These are phyloP conservation scores for Pollenia amentaria DNA, from an alignment of 2,888 invertebrate species.

Conservation along the genomic window DNA sequence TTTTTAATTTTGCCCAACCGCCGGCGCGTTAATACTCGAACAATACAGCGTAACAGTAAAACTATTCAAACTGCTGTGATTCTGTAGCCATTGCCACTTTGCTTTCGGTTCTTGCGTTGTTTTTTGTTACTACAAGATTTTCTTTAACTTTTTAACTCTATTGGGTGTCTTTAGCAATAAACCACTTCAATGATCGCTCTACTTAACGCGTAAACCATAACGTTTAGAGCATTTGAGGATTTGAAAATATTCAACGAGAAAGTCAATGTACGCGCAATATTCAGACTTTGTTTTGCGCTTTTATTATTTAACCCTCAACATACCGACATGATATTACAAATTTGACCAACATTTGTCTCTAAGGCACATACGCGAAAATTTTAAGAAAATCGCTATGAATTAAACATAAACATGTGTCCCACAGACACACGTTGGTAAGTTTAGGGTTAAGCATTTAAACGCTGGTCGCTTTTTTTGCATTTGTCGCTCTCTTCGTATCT, in stretches of 20 bases:
- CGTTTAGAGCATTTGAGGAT: slow-evolving; percentile 52
- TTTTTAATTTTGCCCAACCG: slow-evolving; percentile 19
- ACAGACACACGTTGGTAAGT: too few species aligned
- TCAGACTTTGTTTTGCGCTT: slow-evolving; percentile 36
- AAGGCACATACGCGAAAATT: too few species aligned
- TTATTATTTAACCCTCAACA: too few species aligned
- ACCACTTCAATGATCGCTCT: slow-evolving; percentile 69
- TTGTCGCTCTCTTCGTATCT: slow-evolving; percentile 56
- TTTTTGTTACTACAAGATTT: slow-evolving; percentile 22
- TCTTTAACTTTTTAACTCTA: slow-evolving; percentile 57
- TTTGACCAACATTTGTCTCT: too few species aligned
- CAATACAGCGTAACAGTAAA: slow-evolving; percentile 43
- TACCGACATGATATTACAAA: too few species aligned
- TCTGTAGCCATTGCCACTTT: slow-evolving; percentile 52
- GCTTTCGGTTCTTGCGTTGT: slow-evolving; percentile 31
- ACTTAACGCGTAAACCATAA: slow-evolving; percentile 72
- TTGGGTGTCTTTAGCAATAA: slow-evolving; percentile 66
- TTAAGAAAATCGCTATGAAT: too few species aligned
- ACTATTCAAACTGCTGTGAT: slow-evolving; percentile 56
- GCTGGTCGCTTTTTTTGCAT: slow-evolving; percentile 9
- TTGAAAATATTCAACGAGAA: slow-evolving; percentile 53
- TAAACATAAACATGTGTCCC: too few species aligned
- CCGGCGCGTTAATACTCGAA: slow-evolving; percentile 29
- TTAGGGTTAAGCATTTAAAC: slow-evolving; percentile 35
- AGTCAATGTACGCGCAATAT: slow-evolving; percentile 65